Evolutionary conservation across 35 echinoderm and acorn worm species (phyloP), one percentile per base, ranked within the genome.

Genomic region (Anneissia japonica): DNA sequence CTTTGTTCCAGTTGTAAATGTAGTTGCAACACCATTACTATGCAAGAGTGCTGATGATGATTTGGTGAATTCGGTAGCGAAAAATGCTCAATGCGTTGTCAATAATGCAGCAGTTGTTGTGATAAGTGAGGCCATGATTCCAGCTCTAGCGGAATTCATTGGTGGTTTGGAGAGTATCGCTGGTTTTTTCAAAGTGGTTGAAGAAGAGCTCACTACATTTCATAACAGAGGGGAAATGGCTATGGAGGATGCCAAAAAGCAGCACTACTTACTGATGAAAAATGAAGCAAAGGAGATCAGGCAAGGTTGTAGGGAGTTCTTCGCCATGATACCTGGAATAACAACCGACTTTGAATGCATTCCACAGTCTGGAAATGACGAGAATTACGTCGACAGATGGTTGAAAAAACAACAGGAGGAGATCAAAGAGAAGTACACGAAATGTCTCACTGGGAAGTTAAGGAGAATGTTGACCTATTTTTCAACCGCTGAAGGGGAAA

Each of bases 371-470:
- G 28, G 38, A 16, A 76, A 16, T 32, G 74, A 87, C 35, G 26
- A 79, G 10, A 77, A 79, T 79, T 87, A 46, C 72, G 84, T 86
- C 34, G 84, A 86, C 40, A 43, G 40, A 43, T 43, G 40, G 40
- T 14, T 43, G 40, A 43, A 43, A 43, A 4, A 43, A 43, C 40
- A 14, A 43, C 40, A 43, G 40, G 40, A 43, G 40, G 40, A 43
- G 40, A 43, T 43, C 40, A 43, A 43, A 43, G 14, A 43, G 40
- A 43, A 43, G 40, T 43, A 43, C 40, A 14, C 4, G 40, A 6
- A 4, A 43, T 43, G 14, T 43, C 4, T 43, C 14, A 6, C 40
- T 43, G 40, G 4, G 4, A 4, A 43, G 14, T 43, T 43, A 43
- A 43, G 40, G 14, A 6, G 4, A 43, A 43, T 43, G 40, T 43